Evolutionary conservation across 1,140 invertebrate species (phyloP), one percentile per base, ranked within the genome.

Genomic region (Nymphalis io): DNA sequence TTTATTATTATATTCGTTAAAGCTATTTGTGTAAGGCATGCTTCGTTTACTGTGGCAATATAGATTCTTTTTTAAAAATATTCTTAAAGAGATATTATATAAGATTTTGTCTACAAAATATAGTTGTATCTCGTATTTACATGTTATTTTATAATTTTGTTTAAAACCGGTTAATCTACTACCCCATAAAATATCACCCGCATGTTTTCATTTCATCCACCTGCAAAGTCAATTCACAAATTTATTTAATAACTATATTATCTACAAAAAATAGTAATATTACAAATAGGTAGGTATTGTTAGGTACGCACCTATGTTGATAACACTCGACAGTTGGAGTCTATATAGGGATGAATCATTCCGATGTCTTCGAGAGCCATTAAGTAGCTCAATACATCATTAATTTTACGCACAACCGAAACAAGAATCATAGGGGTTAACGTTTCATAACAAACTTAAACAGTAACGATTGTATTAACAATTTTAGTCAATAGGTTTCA

Each of bases 341-440:
- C 60, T 44, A 33, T 70, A 53, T 70, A 44, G 60, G 53, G 61
- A 64, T 70, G 53, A 70, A 70, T 64, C 68, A 70, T 70, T 70
- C 44, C 60, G 55, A 38, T 55, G 5, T 69, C 60, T 69, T 59
- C 16, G 23, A 69, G 46, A 18, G 15, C 53, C 61, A 59, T 70
- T 64, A 64, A 40, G 44, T 53, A 33, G 55, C 18, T 63, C 60
- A 55, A 62, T 40, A 48, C 39, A 63, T 63, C 15, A 58, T 63
- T 69, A 58, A 23, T 15, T 18, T 27, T 42, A 20, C 23, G 13
- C 27, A 38, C 33, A 38, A 51, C 15, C 13, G 12, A 38, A 33
- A 51, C 16, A 38, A 33, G 53, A 63, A 51, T 63, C 60, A 10
- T 21, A 16, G 46, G 27, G 13, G 48, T 39, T 33, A 46, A 63